phyloP scores from a whole-genome alignment of 2,113 vertebrate genomes.

The Trachemys scripta region DNA sequence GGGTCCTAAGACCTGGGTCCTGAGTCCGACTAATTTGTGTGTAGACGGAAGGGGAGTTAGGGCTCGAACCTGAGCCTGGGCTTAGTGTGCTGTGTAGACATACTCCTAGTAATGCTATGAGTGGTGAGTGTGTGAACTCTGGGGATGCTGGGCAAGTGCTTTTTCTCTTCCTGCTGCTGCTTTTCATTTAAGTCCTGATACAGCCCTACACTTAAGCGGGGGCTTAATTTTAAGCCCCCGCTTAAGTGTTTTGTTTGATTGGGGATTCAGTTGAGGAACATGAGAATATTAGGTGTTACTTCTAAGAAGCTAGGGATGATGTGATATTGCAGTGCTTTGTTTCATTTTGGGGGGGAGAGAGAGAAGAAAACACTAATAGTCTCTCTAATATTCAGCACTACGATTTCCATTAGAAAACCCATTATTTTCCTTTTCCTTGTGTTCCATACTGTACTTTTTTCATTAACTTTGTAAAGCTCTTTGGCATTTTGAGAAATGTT shows the following conservation, averaged over 20 bases:
- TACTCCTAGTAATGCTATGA: too few species aligned
- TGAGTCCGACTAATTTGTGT: too few species aligned
- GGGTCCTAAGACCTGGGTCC: too few species aligned
- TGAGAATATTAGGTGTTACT: background rate
- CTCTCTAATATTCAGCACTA: conserved; percentile 1
- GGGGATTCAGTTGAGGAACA: background rate
- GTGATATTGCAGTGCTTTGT: background rate
- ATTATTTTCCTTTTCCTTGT: conserved; percentile 17
- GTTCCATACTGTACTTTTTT: background rate
- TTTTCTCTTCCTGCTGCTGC: too few species aligned
- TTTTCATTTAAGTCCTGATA: too few species aligned
- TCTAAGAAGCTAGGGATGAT: background rate
- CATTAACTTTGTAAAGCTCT: conserved; percentile 13
- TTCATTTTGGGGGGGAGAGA: background rate
- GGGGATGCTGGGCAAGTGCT: too few species aligned
- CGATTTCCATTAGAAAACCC: conserved; percentile 21
- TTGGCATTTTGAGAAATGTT: conserved; percentile 40
- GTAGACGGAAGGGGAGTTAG: too few species aligned
- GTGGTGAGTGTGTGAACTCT: too few species aligned
- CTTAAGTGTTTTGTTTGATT: fast-evolving
- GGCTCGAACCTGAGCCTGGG: too few species aligned
- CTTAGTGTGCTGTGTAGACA: too few species aligned
- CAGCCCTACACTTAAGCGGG: too few species aligned
- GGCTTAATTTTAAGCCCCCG: too few species aligned
- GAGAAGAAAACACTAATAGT: background rate